Evolutionary conservation across 2,888 invertebrate species (phyloP).

Genomic region (Limenitis camilla): DNA sequence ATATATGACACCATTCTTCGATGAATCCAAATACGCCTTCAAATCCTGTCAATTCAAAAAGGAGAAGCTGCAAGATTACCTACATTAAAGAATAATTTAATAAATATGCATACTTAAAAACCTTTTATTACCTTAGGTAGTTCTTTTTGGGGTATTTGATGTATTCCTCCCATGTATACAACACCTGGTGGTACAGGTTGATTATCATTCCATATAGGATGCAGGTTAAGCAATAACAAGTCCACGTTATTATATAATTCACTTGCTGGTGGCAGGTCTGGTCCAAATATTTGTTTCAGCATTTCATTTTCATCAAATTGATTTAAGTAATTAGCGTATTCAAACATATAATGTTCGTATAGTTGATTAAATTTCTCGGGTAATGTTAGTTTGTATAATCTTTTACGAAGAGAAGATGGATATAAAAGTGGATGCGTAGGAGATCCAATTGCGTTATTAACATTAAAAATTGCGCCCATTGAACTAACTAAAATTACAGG

Average conservation of each 20-base stretch:
- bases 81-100: background rate
- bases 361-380: slow-evolving; percentile 34
- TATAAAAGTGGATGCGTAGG: slow-evolving; percentile 34
- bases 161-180: slow-evolving; percentile 53
- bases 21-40: slow-evolving; percentile 39
- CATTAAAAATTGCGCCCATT: slow-evolving; percentile 24
- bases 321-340: slow-evolving; percentile 6
- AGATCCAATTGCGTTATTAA: slow-evolving; percentile 30
- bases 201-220: slow-evolving; percentile 43
- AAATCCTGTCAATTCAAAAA: slow-evolving; percentile 36
- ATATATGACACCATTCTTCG: slow-evolving; percentile 30
- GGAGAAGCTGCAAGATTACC: background rate
- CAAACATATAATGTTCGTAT: slow-evolving; percentile 19
- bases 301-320: slow-evolving; percentile 21
- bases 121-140: slow-evolving; percentile 44
- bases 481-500: slow-evolving; percentile 38
- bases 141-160: slow-evolving; percentile 42
- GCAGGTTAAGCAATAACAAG: slow-evolving; percentile 52
- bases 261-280: slow-evolving; percentile 26
- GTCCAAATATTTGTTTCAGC: slow-evolving; percentile 30
- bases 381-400: slow-evolving; percentile 30
- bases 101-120: too few species aligned
- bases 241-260: slow-evolving; percentile 37
- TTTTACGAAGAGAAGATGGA: slow-evolving; percentile 26
- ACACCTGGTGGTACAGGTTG: slow-evolving; percentile 52